phyloP scores from a whole-genome alignment of 2,113 vertebrate genomes.

The Garra rufa region DNA sequence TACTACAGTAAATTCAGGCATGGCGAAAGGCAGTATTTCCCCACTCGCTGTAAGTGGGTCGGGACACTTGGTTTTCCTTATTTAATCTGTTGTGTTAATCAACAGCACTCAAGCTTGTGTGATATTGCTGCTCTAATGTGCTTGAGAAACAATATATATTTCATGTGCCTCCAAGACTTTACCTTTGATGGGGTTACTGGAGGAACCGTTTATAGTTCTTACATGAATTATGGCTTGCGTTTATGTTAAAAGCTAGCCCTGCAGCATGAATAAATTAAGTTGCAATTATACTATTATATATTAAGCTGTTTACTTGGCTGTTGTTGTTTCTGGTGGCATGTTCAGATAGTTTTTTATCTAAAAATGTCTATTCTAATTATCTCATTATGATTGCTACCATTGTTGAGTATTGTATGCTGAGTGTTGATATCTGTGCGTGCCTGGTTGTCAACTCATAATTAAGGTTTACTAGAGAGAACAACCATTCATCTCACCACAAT shows the following conservation, averaged over 20 bases:
- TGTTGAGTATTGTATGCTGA: background rate
- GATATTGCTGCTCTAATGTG: background rate
- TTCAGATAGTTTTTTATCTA: background rate
- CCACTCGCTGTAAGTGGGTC: background rate
- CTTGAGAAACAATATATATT: background rate
- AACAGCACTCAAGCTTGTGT: background rate
- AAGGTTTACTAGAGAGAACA: background rate
- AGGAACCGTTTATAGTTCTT: background rate
- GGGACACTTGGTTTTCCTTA: background rate
- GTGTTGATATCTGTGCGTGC: background rate
- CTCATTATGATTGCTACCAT: slow-evolving; percentile 7
- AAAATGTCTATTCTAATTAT: slow-evolving; percentile 14
- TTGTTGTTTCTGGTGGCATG: background rate
- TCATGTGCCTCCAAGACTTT: background rate
- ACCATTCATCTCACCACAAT: background rate
- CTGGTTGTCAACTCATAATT: slow-evolving; percentile 27
- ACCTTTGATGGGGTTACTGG: background rate
- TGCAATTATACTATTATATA: background rate
- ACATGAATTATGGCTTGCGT: background rate
- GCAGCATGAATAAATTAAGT: background rate
- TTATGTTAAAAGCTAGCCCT: background rate
- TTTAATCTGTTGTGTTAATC: background rate
- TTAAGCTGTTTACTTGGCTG: background rate
- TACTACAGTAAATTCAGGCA: too few relatives aligned
- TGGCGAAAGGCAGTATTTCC: background rate